Evolutionary conservation across 2,113 vertebrate species (phyloP).

Genomic region (Butastur rufipennis): DNA sequence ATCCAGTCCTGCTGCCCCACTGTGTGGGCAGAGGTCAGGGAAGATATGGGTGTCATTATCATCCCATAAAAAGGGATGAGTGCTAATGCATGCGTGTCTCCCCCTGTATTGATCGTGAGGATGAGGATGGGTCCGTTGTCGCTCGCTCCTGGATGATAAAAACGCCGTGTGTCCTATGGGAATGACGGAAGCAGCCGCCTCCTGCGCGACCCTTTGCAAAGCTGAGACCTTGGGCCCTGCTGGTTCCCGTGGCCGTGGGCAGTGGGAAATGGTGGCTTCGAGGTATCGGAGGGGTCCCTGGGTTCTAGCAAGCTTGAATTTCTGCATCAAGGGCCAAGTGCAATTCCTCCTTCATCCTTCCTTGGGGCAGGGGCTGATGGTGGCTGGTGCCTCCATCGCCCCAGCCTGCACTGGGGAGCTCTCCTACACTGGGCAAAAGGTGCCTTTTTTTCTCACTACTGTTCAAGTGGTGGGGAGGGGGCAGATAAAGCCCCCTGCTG

Average conservation of each 20-base stretch:
- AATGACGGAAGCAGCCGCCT: background rate
- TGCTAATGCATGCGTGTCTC: background rate
- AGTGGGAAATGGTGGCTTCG: background rate
- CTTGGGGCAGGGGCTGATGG: fast-evolving
- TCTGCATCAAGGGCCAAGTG: fast-evolving
- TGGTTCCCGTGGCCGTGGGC: background rate
- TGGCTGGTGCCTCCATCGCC: background rate
- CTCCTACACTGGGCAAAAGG: background rate
- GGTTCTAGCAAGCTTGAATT: background rate
- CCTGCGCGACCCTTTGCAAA: background rate
- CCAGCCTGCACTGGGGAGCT: background rate
- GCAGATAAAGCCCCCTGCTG: background rate
- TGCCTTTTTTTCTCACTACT: background rate
- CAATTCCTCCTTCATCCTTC: background rate
- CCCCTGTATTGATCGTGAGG: background rate
- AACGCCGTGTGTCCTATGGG: fast-evolving
- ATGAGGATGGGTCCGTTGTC: background rate
- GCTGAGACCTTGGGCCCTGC: background rate
- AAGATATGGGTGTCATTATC: background rate
- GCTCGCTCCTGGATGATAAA: background rate
- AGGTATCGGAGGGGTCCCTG: background rate
- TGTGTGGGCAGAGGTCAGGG: background rate
- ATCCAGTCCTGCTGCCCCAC: background rate
- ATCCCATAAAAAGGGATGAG: background rate
- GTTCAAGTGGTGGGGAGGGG: background rate